phyloP scores from a whole-genome alignment of 2,113 vertebrate species.

The Mystacornis crossleyi region DNA sequence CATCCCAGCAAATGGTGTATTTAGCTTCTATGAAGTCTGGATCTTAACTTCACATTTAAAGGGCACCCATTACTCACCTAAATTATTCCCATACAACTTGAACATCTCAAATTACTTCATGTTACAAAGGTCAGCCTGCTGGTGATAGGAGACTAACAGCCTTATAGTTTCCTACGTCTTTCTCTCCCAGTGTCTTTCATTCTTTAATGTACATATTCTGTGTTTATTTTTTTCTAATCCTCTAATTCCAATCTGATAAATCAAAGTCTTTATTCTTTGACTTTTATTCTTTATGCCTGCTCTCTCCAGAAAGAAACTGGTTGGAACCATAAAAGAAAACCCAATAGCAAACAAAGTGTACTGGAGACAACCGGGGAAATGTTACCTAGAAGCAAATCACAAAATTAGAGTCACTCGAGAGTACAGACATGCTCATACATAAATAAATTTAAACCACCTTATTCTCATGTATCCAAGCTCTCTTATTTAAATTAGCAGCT shows the following conservation, averaged over 20 bases:
- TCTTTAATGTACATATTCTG: neutral
- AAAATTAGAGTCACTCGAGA: neutral
- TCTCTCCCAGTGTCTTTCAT: neutral
- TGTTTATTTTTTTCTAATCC: neutral
- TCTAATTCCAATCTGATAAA: neutral
- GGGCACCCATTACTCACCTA: neutral
- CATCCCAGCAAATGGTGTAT: neutral
- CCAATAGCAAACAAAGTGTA: neutral
- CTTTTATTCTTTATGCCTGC: neutral
- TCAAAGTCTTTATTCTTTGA: neutral
- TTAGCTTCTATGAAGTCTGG: neutral
- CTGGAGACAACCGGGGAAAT: neutral
- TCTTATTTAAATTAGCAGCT: neutral
- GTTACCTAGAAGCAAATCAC: neutral
- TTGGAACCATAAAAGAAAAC: neutral
- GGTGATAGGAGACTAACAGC: neutral
- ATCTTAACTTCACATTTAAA: slow-evolving; percentile 12
- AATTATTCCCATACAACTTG: neutral
- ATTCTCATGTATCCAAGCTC: neutral
- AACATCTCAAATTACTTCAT: neutral
- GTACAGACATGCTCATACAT: neutral
- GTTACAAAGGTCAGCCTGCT: slow-evolving; percentile 27
- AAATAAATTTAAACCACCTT: neutral
- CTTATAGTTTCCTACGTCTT: neutral
- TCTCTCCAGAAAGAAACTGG: neutral